These are phyloP conservation scores for Sciaenops ocellatus DNA, from an alignment of 2,797 vertebrate species.

Conservation along the genomic window DNA sequence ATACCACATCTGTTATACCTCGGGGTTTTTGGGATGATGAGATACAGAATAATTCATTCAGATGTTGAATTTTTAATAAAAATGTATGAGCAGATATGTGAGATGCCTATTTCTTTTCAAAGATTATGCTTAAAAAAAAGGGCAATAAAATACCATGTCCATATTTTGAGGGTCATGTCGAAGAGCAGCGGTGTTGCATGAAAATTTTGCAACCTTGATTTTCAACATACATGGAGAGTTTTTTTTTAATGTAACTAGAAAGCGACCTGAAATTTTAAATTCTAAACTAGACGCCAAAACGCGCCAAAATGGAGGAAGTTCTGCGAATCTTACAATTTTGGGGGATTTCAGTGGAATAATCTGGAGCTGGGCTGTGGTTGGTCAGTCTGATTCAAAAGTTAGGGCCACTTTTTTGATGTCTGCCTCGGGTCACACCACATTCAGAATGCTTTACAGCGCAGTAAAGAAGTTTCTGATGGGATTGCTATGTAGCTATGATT, in stretches of 20 bases:
- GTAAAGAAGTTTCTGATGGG: slow-evolving; percentile 29
- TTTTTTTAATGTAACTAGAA: not conserved
- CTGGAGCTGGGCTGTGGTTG: not conserved
- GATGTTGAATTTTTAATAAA: slow-evolving; percentile 53
- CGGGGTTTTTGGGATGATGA: slow-evolving; percentile 36
- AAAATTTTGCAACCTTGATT: not conserved
- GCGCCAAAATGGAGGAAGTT: not conserved
- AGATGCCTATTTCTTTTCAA: slow-evolving; percentile 32
- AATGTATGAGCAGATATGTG: slow-evolving; percentile 33
- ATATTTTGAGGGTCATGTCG: slow-evolving; percentile 7
- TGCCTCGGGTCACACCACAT: slow-evolving; percentile 23
- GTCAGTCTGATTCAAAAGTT: not conserved
- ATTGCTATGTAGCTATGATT: slow-evolving; percentile 30
- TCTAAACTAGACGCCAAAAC: too few species aligned
- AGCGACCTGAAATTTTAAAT: not conserved
- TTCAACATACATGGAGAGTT: not conserved
- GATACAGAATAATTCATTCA: slow-evolving; percentile 64
- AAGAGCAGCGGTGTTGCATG: not conserved
- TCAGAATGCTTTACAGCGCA: slow-evolving; percentile 35
- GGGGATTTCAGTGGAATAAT: not conserved
- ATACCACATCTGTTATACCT: slow-evolving; percentile 35
- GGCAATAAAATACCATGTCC: slow-evolving; percentile 5
- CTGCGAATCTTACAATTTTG: not conserved
- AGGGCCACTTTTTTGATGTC: not conserved
- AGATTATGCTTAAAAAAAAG: slow-evolving; percentile 24